These are phyloP conservation scores for Ceyx melanurus DNA, from an alignment of 2,113 vertebrate species.

Conservation along the genomic window DNA sequence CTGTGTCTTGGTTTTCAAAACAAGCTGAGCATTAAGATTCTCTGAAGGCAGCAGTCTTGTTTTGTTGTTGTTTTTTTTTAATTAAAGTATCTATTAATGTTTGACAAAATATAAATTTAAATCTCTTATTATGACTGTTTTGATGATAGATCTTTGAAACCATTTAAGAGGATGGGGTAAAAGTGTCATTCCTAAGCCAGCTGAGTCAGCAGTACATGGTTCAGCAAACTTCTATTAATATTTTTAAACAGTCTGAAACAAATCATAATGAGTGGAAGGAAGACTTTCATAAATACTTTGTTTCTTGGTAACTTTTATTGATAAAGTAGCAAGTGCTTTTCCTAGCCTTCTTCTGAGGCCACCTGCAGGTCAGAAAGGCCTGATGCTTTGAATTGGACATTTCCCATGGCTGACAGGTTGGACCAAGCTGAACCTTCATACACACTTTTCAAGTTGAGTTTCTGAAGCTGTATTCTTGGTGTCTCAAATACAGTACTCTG, in stretches of 20 bases:
- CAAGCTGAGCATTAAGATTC: not conserved
- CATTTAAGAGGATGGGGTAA: not conserved
- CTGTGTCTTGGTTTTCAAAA: not conserved
- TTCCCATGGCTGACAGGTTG: not conserved
- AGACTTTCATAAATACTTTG: not conserved
- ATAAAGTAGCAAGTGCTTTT: not conserved
- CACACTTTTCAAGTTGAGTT: not conserved
- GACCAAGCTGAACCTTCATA: not conserved
- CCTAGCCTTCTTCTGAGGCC: not conserved
- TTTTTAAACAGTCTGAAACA: not conserved
- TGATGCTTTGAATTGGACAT: rapidly evolving
- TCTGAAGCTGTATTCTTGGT: not conserved
- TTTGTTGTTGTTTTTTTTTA: not conserved
- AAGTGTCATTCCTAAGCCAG: not conserved
- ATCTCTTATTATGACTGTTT: not conserved
- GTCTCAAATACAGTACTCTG: not conserved
- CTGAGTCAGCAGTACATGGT: not conserved
- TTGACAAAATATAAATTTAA: not conserved
- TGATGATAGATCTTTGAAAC: not conserved
- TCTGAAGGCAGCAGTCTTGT: not conserved
- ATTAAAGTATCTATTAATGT: not conserved
- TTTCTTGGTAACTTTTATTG: not conserved
- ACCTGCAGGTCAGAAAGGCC: not conserved
- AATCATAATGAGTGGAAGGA: not conserved
- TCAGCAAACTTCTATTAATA: not conserved